Evolutionary conservation across 2,113 vertebrate genomes (phyloP).

Genomic region (Pituophis catenifer): DNA sequence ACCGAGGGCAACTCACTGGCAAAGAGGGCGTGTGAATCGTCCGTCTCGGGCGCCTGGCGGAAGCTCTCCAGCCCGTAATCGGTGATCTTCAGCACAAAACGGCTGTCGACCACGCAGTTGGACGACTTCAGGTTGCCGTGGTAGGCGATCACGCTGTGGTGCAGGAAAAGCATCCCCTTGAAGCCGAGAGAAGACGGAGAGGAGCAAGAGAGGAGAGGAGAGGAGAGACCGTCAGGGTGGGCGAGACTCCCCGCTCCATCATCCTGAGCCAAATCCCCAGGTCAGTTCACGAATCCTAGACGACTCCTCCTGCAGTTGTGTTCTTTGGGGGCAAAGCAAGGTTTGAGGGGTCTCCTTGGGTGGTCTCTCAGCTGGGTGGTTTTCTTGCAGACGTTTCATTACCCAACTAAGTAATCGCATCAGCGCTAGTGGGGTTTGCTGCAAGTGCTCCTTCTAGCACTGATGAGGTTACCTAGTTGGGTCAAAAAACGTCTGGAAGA

Average conservation of each 20-base stretch:
- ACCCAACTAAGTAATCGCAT: too few species aligned
- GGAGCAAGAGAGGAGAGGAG: not conserved
- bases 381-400: too few species aligned
- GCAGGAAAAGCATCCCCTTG: conserved; percentile 92
- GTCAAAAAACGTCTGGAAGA: too few species aligned
- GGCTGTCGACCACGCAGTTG: conserved; percentile 92
- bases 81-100: conserved; percentile 93
- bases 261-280: not conserved
- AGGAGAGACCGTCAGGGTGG: fast-evolving
- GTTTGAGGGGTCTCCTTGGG: too few species aligned
- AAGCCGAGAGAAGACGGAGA: not conserved
- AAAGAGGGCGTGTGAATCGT: conserved; percentile 79
- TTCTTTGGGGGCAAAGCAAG: not conserved
- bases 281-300: not conserved
- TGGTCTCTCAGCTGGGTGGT: too few species aligned
- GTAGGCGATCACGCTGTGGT: conserved; percentile 82
- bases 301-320: not conserved
- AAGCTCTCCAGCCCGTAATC: conserved; percentile 88
- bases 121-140: conserved; percentile 93
- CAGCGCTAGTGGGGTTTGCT: too few species aligned
- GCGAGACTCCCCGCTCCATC: not conserved
- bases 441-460: too few species aligned
- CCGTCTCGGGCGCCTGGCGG: conserved; percentile 48
- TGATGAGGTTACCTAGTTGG: too few species aligned
- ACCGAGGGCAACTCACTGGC: conserved; percentile 72